These are phyloP conservation scores for Bombyx mandarina DNA, from an alignment of 1,140 invertebrate genomes.

Conservation along the genomic window DNA sequence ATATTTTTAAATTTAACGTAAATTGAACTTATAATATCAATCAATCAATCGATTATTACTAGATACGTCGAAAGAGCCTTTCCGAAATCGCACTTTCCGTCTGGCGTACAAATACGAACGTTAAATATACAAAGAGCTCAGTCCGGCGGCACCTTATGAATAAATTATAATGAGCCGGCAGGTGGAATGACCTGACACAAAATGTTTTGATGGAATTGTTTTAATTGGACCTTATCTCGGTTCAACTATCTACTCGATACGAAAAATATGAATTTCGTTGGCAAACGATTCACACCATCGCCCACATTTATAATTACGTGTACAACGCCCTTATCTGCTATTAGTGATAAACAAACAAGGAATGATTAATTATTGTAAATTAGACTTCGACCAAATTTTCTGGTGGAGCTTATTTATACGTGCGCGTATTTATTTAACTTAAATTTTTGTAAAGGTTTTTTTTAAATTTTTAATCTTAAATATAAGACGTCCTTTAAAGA, in stretches of 20 bases:
- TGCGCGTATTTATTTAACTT: too few species aligned
- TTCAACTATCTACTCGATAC: slow-evolving; percentile 46
- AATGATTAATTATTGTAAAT: too few species aligned
- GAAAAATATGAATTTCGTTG: slow-evolving; percentile 59
- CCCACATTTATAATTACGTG: slow-evolving; percentile 12
- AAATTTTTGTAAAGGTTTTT: too few species aligned
- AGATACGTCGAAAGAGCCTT: too few species aligned
- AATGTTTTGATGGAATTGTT: slow-evolving; percentile 70
- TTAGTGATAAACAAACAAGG: slow-evolving; percentile 42
- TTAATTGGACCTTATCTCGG: slow-evolving; percentile 64
- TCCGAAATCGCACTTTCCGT: neutral
- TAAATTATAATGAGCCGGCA: slow-evolving; percentile 56
- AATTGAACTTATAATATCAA: too few species aligned
- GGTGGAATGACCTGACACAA: slow-evolving; percentile 68
- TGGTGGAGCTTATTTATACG: too few species aligned
- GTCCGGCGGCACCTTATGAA: slow-evolving; percentile 50
- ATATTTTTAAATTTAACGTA: too few species aligned
- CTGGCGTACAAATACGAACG: slow-evolving; percentile 4
- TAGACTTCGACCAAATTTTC: too few species aligned
- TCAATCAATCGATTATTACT: too few species aligned
- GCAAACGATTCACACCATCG: slow-evolving; percentile 45
- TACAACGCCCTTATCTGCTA: slow-evolving; percentile 22
- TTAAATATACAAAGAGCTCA: slow-evolving; percentile 21
- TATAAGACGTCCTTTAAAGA: too few species aligned
- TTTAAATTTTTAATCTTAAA: too few species aligned